phyloP scores from a whole-genome alignment of 2,888 invertebrate genomes.

The Drosophila sordidula region DNA sequence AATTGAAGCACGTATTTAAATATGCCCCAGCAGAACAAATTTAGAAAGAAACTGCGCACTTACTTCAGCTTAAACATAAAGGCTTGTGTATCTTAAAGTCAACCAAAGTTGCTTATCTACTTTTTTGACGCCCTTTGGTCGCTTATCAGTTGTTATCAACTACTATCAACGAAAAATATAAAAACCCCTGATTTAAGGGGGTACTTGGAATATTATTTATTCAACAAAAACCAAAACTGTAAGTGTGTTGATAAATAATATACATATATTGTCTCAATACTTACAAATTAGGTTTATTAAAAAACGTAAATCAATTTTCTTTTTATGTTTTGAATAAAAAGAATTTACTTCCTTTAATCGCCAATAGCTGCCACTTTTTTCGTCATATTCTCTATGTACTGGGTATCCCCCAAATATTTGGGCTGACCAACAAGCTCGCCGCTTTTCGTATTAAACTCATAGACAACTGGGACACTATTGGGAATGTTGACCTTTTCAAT shows the following conservation, averaged over 20 bases:
- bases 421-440: conserved; percentile 90
- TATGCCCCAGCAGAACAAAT: too few species aligned
- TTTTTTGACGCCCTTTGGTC: too few species aligned
- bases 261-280: conserved; percentile 9
- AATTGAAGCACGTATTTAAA: neutral
- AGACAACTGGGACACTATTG: conserved; percentile 92
- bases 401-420: conserved; percentile 92
- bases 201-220: conserved; percentile 3
- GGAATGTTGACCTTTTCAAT: conserved; percentile 92
- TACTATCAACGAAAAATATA: too few species aligned
- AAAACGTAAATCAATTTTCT: neutral
- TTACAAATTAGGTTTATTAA: conserved; percentile 3
- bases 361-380: conserved; percentile 92
- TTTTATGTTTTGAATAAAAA: neutral
- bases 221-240: neutral
- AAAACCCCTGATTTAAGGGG: neutral
- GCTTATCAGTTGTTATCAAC: conserved; percentile 4
- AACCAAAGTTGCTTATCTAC: too few species aligned
- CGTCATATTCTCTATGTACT: conserved; percentile 91
- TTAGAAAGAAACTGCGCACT: too few species aligned
- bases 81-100: neutral
- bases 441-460: conserved; percentile 89
- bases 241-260: conserved; percentile 11
- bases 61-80: neutral
- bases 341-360: conserved; percentile 83